Conservation (phyloP, 2,888 invertebrate genomes). For the Blera fallax region DNA sequence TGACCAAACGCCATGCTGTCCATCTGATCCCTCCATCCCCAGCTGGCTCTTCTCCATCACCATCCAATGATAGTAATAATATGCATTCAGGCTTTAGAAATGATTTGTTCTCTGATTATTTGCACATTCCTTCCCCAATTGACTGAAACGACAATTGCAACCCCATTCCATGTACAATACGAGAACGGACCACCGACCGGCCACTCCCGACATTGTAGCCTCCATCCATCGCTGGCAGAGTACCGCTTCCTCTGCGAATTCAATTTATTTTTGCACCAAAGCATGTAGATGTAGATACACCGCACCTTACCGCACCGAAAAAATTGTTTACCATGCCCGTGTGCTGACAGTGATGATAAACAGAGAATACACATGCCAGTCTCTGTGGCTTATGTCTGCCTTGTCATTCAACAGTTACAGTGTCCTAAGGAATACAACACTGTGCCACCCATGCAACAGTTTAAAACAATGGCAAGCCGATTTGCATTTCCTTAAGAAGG, state of each 20-base stretch:
- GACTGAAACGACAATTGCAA: constrained; percentile 63
- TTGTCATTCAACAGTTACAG: constrained; percentile 50
- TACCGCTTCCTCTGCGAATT: constrained; percentile 52
- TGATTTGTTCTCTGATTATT: constrained; percentile 66
- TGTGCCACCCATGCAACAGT: constrained; percentile 9
- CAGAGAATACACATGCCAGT: constrained; percentile 8
- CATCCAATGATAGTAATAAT: constrained; percentile 32
- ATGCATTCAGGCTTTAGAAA: constrained; percentile 61
- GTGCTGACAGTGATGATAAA: constrained; percentile 44
- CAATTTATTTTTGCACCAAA: constrained; percentile 55
- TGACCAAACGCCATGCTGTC: constrained; percentile 71
- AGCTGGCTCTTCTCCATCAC: neutral
- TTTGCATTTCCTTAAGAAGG: constrained; percentile 14
- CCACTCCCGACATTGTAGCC: constrained; percentile 10
- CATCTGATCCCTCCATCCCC: constrained; percentile 25
- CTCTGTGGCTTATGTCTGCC: neutral
- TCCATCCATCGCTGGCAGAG: too few species aligned
- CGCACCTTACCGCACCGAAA: neutral
- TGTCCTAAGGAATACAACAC: constrained; percentile 19
- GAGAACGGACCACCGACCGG: neutral
- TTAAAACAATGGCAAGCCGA: neutral
- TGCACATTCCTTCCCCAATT: constrained; percentile 71
- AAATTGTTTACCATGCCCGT: neutral
- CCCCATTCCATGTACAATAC: constrained; percentile 54
- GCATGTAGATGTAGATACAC: neutral